Evolutionary conservation across 37 sponge, comb jelly and placozoan species (phyloP).

Genomic region (Sycon ciliatum): DNA sequence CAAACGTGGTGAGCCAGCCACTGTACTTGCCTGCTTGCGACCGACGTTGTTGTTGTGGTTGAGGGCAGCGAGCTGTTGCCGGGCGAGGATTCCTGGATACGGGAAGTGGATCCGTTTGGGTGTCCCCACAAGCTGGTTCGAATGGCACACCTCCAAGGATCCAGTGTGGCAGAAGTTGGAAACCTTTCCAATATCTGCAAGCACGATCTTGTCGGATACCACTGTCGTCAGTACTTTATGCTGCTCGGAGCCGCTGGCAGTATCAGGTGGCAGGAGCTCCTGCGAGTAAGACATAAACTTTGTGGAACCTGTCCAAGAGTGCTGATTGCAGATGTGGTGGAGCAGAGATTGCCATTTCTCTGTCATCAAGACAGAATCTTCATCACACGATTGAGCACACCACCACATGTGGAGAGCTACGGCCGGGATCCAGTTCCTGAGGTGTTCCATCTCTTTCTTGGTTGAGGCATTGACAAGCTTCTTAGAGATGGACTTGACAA

Average conservation of each 20-base stretch:
- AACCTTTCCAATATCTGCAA: background rate
- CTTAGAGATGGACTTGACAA: constrained; percentile 19
- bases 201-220: background rate
- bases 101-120: constrained; percentile 9
- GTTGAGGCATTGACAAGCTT: background rate
- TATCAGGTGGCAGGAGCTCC: background rate
- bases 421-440: constrained; percentile 5
- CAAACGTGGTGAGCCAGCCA: background rate
- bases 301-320: constrained; percentile 14
- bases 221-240: background rate
- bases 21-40: constrained; percentile 8
- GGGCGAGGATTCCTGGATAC: constrained; percentile 22
- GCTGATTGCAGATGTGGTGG: constrained; percentile 23
- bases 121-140: constrained; percentile 5
- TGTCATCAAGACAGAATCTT: background rate
- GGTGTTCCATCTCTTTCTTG: background rate
- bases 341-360: constrained; percentile 32
- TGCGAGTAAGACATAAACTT: constrained; percentile 10
- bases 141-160: constrained; percentile 14
- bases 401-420: constrained; percentile 18
- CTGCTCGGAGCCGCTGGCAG: background rate
- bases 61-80: constrained; percentile 14
- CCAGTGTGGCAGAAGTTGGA: constrained; percentile 1
- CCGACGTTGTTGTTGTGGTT: constrained; percentile 20
- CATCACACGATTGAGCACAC: background rate